These are phyloP conservation scores for Caenorhabditis angaria DNA, from an alignment of 2,888 invertebrate genomes.

Conservation along the genomic window DNA sequence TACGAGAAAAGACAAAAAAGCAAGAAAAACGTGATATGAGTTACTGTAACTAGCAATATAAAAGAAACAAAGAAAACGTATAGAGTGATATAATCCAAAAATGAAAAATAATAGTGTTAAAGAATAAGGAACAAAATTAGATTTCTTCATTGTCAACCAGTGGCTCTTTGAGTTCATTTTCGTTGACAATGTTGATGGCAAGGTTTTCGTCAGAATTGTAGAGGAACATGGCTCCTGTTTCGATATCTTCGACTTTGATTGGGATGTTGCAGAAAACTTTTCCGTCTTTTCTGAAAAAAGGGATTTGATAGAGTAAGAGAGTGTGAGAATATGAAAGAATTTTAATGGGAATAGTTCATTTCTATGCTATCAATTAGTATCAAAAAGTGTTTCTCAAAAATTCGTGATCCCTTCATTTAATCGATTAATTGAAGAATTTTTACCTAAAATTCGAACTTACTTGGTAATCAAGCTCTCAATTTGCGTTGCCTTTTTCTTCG, in stretches of 20 bases:
- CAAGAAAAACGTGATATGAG: no score
- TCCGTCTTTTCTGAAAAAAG: constrained; percentile 34
- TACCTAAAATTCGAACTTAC: constrained; percentile 9
- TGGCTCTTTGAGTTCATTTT: constrained; percentile 19
- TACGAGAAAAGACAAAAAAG: no score
- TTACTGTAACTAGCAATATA: no score
- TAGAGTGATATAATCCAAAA: background rate
- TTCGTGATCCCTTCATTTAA: background rate
- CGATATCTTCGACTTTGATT: constrained; percentile 44
- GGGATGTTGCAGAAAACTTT: constrained; percentile 45
- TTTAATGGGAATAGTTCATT: background rate
- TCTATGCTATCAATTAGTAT: no score
- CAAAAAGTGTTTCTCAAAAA: background rate
- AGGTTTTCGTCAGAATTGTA: constrained; percentile 43
- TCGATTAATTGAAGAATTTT: background rate
- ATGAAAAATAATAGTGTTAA: background rate
- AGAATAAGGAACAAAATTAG: background rate
- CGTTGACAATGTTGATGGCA: background rate
- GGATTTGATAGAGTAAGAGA: background rate
- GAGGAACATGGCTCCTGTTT: constrained; percentile 45
- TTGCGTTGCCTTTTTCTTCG: constrained; percentile 35
- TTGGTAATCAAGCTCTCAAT: constrained; percentile 41
- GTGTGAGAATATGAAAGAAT: background rate
- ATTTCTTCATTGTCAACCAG: constrained; percentile 18
- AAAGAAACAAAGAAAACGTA: background rate